Percentiles rank a stretch among this genome's conserved stretches.
Evolutionary conservation across 1,140 invertebrate genomes (phyloP).

Genomic region (Metaphire vulgaris): DNA sequence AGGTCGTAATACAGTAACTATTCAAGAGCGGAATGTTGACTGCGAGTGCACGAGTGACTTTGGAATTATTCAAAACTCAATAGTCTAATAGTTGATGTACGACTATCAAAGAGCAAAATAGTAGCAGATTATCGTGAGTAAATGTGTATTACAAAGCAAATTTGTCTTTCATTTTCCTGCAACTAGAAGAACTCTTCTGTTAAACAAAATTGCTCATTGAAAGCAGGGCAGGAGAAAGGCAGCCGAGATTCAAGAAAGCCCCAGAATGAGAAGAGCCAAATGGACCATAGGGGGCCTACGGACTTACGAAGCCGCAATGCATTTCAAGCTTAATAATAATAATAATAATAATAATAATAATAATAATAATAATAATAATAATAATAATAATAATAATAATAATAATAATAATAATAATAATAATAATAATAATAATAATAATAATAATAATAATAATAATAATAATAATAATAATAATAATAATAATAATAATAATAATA

Average conservation of each 20-base stretch:
- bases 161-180: not conserved
- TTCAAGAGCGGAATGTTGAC: no score
- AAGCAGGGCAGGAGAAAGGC: no score
- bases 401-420: not conserved
- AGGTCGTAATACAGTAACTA: no score
- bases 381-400: not conserved
- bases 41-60: no score
- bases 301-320: no score
- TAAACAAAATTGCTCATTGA: no score
- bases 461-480: not conserved
- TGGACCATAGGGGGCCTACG: not conserved
- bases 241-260: no score
- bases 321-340: not conserved
- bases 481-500: not conserved
- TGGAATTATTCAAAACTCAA: no score
- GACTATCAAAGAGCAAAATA: no score
- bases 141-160: not conserved
- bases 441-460: not conserved
- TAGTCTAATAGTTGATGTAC: no score
- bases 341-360: not conserved
- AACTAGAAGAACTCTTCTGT: no score
- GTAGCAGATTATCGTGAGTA: no score
- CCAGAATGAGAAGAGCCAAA: not conserved
- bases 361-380: not conserved
- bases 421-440: not conserved